phyloP scores from a whole-genome alignment of 1,140 invertebrate genomes.

The Saxidomus purpurata region DNA sequence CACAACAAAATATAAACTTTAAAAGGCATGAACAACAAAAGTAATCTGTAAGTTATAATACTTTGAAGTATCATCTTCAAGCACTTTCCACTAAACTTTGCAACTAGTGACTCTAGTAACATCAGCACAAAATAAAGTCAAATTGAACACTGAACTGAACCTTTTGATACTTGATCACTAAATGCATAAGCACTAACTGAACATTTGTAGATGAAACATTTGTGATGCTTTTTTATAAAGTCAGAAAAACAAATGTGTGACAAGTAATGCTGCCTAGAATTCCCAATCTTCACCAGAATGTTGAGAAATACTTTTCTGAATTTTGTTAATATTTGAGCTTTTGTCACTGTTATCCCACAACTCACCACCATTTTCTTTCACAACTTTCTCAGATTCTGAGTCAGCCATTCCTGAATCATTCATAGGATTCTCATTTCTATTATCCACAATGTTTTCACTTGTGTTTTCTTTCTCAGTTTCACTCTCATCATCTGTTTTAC shows the following conservation, averaged over 20 bases:
- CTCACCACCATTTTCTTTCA: conserved; percentile 5
- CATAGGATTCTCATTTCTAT: conserved; percentile 11
- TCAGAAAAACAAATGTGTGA: not conserved
- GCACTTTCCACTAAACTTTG: conserved; percentile 13
- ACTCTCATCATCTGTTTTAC: conserved; percentile 54
- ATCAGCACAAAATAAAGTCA: conserved; percentile 16
- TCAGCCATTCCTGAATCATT: conserved; percentile 17
- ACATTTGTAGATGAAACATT: conserved; percentile 15
- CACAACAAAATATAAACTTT: conserved; percentile 41
- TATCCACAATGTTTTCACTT: conserved; percentile 40
- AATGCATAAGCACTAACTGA: not conserved
- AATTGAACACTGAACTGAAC: conserved; percentile 11
- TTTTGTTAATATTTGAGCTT: conserved; percentile 77
- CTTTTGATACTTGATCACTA: not conserved
- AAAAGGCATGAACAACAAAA: conserved; percentile 31
- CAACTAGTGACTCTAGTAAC: not conserved
- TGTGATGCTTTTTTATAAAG: not conserved
- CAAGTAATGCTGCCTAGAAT: conserved; percentile 75
- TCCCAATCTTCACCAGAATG: conserved; percentile 81
- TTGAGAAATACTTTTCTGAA: conserved; percentile 80
- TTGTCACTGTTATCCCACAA: conserved; percentile 25
- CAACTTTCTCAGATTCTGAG: not conserved
- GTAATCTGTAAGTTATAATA: conserved; percentile 48
- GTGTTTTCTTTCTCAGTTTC: conserved; percentile 73
- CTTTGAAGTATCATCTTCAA: conserved; percentile 39